These are phyloP conservation scores for Sphaerodactylus townsendi DNA, from an alignment of 2,113 vertebrate species.

Conservation along the genomic window DNA sequence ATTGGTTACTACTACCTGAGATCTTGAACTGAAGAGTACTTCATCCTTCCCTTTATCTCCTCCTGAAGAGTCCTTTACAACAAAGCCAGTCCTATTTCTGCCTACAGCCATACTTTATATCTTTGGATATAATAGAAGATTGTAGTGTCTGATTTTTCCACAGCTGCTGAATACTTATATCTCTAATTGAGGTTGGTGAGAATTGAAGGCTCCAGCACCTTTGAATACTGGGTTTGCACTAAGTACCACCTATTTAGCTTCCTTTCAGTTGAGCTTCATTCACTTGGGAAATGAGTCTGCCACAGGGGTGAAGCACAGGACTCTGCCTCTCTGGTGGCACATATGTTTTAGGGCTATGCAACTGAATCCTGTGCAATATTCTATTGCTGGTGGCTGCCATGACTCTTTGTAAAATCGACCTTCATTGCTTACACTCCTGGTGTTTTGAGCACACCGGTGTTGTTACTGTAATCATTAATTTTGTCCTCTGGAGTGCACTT, in stretches of 20 bases:
- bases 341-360: neutral
- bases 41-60: neutral
- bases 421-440: slow-evolving; percentile 49
- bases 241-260: slow-evolving; percentile 5
- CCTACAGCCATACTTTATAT: neutral
- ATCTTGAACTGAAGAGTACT: neutral
- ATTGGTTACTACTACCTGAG: too few relatives aligned
- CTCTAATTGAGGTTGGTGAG: slow-evolving; percentile 24
- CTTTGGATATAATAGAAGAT: slow-evolving; percentile 4
- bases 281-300: neutral
- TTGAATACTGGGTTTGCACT: neutral
- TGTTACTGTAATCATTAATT: slow-evolving; percentile 66
- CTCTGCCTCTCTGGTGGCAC: neutral
- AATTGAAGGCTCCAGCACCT: slow-evolving; percentile 5
- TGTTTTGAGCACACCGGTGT: slow-evolving; percentile 46
- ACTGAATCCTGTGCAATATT: slow-evolving; percentile 27
- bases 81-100: neutral
- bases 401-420: slow-evolving; percentile 52
- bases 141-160: neutral
- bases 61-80: neutral
- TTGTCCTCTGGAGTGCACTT: slow-evolving; percentile 67
- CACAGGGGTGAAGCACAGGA: neutral
- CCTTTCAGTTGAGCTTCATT: slow-evolving; percentile 17
- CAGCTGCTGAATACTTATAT: neutral
- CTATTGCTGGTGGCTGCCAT: slow-evolving; percentile 23